These are phyloP conservation scores for Caradrina kadenii DNA, from an alignment of 2,888 invertebrate species.

Conservation along the genomic window DNA sequence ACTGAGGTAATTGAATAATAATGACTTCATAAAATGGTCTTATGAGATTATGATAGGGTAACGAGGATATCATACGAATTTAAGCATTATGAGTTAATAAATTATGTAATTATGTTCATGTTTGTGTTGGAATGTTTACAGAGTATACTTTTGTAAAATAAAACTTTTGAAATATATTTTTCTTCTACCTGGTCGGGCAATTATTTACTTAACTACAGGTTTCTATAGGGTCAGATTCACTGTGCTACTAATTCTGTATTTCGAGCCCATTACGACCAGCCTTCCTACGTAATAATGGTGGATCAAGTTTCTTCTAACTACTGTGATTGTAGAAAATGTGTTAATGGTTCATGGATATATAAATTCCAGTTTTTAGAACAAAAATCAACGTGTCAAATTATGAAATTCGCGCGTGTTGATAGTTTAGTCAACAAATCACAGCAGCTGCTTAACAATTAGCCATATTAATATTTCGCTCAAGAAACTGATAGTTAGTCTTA, in stretches of 20 bases:
- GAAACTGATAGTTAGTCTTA: neutral
- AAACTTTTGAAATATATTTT: neutral
- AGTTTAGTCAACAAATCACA: too few relatives aligned
- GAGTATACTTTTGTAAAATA: neutral
- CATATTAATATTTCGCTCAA: neutral
- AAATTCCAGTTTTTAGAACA: neutral
- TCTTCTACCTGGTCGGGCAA: neutral
- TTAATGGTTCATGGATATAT: neutral
- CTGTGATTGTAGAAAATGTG: neutral
- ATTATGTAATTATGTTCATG: slow-evolving; percentile 10
- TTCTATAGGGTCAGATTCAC: slow-evolving; percentile 4
- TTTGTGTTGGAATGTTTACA: slow-evolving; percentile 1
- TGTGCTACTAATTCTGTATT: slow-evolving; percentile 17
- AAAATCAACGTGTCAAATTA: neutral
- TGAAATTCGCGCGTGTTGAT: too few relatives aligned
- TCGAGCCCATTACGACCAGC: neutral
- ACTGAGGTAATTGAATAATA: slow-evolving; percentile 49
- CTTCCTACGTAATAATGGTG: neutral
- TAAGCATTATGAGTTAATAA: slow-evolving; percentile 5
- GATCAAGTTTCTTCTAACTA: slow-evolving; percentile 2
- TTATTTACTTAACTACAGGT: slow-evolving; percentile 9
- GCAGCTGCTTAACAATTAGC: neutral
- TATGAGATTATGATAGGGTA: slow-evolving; percentile 13
- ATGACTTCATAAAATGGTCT: slow-evolving; percentile 24
- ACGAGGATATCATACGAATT: slow-evolving; percentile 5